Evolutionary conservation across 2,113 vertebrate species (phyloP), one percentile per base, ranked within the genome.

Genomic region (Coptodon bakossiorum): DNA sequence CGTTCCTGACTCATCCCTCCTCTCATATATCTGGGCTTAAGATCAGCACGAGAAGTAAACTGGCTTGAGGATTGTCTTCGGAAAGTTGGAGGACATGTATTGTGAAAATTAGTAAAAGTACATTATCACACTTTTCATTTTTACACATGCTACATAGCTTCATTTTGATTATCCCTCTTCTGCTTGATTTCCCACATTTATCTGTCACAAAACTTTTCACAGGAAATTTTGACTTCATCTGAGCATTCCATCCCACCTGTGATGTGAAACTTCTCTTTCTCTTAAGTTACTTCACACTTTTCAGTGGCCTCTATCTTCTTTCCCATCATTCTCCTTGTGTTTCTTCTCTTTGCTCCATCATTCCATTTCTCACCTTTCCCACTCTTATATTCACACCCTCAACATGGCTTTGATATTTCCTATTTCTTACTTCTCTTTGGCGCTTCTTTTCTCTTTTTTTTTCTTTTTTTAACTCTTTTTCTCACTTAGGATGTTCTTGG

Each of bases 401-500:
- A 73, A 61, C 19, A n/a, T 83, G 80, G 83, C 53, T 90, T 91
- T 88, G 61, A 85, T 88, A 88, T 89, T 80, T 61, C 53, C 16
- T 83, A 11, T 82, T 86, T 52, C 31, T 66, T 88, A 83, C 68
- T 80, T 73, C 68, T 86, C 63, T 86, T 78, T 83, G 48, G 53
- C 57, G 1, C 54, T 78, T 83, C 38, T 88, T 83, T 52, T 82
- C 19, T 36, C 63, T 68, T 3, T 40, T 52, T 52, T 38, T 3
- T 38, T 68, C 3, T 40, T 45, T 50, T 38, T 38, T 27, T 0
- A 6, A 54, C 13, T 61, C 6, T 78, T 76, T 88, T 84, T 86
- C 88, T 89, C 81, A 88, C 80, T 89, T 85, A 54, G 86, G 86
- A 86, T 92, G 87, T 89, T 89, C 86, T 94, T 91, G 90, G 84